Base-by-base conservation (phyloP, 2,888 invertebrate species). In the Eulithis testata region DNA sequence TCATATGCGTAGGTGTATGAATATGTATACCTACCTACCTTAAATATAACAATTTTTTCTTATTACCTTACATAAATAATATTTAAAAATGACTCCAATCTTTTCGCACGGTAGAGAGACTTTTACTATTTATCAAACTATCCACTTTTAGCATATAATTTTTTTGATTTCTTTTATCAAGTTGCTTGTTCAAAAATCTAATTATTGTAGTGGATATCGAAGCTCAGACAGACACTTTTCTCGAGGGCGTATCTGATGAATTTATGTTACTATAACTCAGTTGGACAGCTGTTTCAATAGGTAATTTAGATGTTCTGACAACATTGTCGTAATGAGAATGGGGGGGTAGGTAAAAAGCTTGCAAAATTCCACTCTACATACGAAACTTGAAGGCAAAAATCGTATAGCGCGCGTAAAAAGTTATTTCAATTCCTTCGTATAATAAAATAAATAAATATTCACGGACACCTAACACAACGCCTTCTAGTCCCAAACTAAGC, bases 201-300 rank as follows among this genome's bases (percentile, higher is more conserved):
- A 67, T 58, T 58, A 68, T 60, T 27, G 31, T 52, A 56, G 53
- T 55, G 43, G 55, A 49, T 64, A 69, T 71, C 67, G 63, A 65
- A 65, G 51, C 21, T 37, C 50, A 53, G 63, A 58, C 67, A 69
- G 62, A 64, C 68, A 66, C 49, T 56, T 50, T 69, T 62, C 61
- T 68, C 70, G 72, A 82, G 86, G 90, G 90, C 89, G 90, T 87
- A 80, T 76, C 84, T 80, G 78, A 83, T 89, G 57, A 89, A 92
- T 92, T 92, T 92, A 92, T 92, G 90, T 81, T 83, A 86, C 90
- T 85, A 91, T 91, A 92, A 90, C 88, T 92, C 92, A 91, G 79
- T 69, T 76, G 79, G 89, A 88, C 90, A 85, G 88, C 85, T 82
- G 81, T 82, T 77, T 79, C 90, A 86, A 88, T 89, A 89, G 87